Conservation (phyloP, 2,888 invertebrate genomes). For the Chironomus riparius region DNA sequence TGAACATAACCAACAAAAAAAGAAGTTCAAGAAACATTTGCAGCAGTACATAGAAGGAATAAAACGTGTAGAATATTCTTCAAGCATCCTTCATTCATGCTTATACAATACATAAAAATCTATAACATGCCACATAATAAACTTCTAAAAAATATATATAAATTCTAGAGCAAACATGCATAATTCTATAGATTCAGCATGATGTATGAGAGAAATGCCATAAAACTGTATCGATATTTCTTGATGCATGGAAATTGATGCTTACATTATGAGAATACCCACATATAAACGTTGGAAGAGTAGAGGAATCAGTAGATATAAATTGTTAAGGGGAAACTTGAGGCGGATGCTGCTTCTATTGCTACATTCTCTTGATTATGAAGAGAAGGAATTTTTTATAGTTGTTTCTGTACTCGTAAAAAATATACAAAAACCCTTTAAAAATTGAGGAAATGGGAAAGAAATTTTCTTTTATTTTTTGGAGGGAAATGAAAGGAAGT, state of each 20-base stretch:
- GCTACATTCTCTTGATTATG: neutral
- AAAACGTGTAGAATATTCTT: neutral
- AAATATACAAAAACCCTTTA: neutral
- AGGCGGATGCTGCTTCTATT: no score
- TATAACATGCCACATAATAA: neutral
- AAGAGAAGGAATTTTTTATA: neutral
- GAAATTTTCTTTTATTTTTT: neutral
- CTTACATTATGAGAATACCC: neutral
- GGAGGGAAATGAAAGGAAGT: neutral
- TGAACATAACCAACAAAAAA: no score
- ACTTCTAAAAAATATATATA: neutral
- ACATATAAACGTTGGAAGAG: neutral
- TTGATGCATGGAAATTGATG: slow-evolving; percentile 8
- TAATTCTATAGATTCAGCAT: neutral
- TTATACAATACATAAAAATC: neutral
- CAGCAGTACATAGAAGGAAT: neutral
- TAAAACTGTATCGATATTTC: slow-evolving; percentile 5
- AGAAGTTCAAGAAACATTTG: neutral
- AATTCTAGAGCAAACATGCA: neutral
- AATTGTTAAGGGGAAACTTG: neutral
- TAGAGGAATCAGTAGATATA: neutral
- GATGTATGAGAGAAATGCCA: neutral
- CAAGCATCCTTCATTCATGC: neutral
- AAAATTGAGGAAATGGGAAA: neutral
- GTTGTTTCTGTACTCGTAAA: neutral